Percentiles rank a stretch among this genome's conserved stretches.
Evolutionary conservation across 2,113 vertebrate species (phyloP).

Genomic region (Bagarius yarrelli): DNA sequence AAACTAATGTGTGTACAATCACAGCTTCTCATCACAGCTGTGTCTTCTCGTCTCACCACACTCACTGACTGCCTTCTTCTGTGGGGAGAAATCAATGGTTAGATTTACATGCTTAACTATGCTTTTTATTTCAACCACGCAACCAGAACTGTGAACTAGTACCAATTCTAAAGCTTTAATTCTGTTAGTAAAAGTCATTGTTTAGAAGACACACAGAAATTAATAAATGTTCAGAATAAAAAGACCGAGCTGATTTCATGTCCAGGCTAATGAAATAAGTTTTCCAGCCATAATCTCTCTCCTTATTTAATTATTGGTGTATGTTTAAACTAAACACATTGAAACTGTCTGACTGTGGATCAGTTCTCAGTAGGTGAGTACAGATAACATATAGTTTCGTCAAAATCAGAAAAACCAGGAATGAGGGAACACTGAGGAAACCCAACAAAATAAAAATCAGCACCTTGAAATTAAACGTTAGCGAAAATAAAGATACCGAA

Average conservation of each 20-base stretch:
- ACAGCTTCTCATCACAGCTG: conserved; percentile 25
- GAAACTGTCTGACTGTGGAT: background rate
- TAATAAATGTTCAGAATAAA: no score
- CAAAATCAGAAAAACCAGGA: background rate
- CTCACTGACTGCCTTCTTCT: background rate
- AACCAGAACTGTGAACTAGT: conserved; percentile 7
- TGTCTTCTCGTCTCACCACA: conserved; percentile 22
- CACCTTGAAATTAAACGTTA: background rate
- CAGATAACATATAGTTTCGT: background rate
- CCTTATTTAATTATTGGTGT: background rate
- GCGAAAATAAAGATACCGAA: background rate
- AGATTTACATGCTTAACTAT: background rate
- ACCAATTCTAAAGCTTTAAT: background rate
- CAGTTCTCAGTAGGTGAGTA: background rate
- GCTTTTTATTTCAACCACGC: background rate
- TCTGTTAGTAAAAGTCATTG: background rate
- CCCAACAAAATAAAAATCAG: background rate
- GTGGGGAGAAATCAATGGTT: background rate
- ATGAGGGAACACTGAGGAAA: background rate
- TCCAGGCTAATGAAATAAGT: background rate
- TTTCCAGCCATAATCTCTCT: no score
- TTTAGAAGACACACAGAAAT: background rate
- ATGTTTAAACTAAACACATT: background rate
- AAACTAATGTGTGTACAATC: conserved; percentile 18
- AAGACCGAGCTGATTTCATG: no score